A percentile compares a stretch with the other conserved stretches of the same genome.
phyloP scores from a whole-genome alignment of 1,140 invertebrate species.

The Drosophila orosa region DNA sequence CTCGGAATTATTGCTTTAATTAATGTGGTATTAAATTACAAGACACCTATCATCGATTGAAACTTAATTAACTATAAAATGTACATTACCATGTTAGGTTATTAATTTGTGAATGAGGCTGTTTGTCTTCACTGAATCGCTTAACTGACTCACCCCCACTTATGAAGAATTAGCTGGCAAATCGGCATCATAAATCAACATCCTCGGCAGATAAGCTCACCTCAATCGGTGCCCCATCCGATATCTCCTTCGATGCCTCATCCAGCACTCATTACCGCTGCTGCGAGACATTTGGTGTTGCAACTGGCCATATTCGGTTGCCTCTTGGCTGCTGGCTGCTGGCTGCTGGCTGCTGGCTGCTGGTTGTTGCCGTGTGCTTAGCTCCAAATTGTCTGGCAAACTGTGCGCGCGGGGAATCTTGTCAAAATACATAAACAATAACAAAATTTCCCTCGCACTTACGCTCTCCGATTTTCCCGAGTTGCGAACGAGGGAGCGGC shows the following conservation, averaged over 20 bases:
- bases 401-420: slow-evolving; percentile 60
- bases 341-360: neutral
- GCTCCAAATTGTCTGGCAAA: slow-evolving; percentile 77
- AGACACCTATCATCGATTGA: neutral
- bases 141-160: slow-evolving; percentile 15
- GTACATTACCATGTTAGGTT: neutral
- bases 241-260: slow-evolving; percentile 23
- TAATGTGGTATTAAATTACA: slow-evolving; percentile 6
- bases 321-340: neutral
- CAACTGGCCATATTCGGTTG: neutral
- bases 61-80: slow-evolving; percentile 3
- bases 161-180: slow-evolving; percentile 22
- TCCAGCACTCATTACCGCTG: slow-evolving; percentile 30
- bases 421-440: slow-evolving; percentile 84
- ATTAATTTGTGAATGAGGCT: slow-evolving; percentile 9
- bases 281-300: slow-evolving; percentile 40
- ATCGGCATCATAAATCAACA: slow-evolving; percentile 29
- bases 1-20: neutral
- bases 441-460: slow-evolving; percentile 75
- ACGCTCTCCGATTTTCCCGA: slow-evolving; percentile 48
- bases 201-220: slow-evolving; percentile 19
- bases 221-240: slow-evolving; percentile 8
- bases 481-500: neutral
- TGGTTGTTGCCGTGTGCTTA: slow-evolving; percentile 20
- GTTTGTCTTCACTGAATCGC: slow-evolving; percentile 9